These are phyloP conservation scores for Tetragonula carbonaria DNA, from an alignment of 2,888 invertebrate species.

Conservation along the genomic window DNA sequence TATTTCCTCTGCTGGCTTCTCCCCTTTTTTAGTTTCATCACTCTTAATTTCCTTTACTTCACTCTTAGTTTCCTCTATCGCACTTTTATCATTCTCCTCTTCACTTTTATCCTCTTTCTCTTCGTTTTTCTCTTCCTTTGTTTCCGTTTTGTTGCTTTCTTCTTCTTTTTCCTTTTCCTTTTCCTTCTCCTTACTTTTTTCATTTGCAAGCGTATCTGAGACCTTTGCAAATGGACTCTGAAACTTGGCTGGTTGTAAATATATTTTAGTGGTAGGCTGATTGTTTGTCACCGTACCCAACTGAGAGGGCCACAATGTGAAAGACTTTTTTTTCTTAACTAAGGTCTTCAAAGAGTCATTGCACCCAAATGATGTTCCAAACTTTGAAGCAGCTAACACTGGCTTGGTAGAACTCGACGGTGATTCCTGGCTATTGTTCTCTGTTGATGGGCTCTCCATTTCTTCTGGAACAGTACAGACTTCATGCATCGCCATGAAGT, in stretches of 20 bases:
- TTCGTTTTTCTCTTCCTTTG: neutral
- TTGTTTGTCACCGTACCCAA: constrained; percentile 74
- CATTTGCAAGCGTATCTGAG: constrained; percentile 55
- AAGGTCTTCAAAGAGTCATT: constrained; percentile 71
- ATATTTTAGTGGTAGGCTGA: constrained; percentile 68
- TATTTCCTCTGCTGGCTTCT: constrained; percentile 69
- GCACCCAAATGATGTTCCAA: constrained; percentile 73
- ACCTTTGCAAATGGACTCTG: constrained; percentile 79
- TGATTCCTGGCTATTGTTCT: constrained; percentile 69
- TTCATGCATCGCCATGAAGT: neutral
- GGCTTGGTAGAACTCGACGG: constrained; percentile 63
- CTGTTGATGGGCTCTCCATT: constrained; percentile 66
- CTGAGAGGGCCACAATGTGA: constrained; percentile 79
- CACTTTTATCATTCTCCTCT: neutral
- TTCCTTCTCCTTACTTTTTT: constrained; percentile 56
- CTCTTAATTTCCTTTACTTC: constrained; percentile 55
- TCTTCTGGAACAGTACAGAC: constrained; percentile 67
- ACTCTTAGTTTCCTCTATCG: constrained; percentile 44
- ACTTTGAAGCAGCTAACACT: constrained; percentile 74
- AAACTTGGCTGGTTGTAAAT: constrained; percentile 78
- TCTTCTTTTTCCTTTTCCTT: constrained; percentile 57
- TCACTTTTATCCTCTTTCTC: neutral
- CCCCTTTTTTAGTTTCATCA: constrained; percentile 66
- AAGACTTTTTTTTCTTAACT: constrained; percentile 70
- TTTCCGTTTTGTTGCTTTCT: constrained; percentile 39